Percentiles rank a stretch among this genome's conserved stretches.
Conservation (phyloP, 1,140 invertebrate species). For the Panagrolaimus sp. region DNA sequence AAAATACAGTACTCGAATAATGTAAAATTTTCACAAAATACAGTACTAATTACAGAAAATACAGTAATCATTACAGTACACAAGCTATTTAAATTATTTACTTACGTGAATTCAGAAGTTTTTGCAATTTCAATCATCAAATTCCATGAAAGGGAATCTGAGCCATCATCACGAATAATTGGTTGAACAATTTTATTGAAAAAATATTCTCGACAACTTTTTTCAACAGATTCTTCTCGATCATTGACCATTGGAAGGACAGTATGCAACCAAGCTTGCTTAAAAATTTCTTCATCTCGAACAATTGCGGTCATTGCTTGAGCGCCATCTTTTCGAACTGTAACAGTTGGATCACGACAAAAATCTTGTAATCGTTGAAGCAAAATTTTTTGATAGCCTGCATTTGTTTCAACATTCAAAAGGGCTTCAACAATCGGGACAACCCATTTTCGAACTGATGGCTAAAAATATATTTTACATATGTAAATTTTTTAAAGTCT, state of each 20-base stretch:
- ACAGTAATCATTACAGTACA: no score
- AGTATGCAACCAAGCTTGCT: slow-evolving; percentile 6
- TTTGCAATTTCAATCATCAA: slow-evolving; percentile 13
- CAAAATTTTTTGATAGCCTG: not conserved
- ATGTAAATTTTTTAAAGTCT: no score
- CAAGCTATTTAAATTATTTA: no score
- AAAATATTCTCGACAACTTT: slow-evolving; percentile 7
- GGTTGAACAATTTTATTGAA: slow-evolving; percentile 11
- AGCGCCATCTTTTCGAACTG: not conserved
- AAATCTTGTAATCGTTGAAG: not conserved
- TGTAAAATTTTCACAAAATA: no score
- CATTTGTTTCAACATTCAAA: not conserved
- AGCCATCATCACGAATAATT: slow-evolving; percentile 1
- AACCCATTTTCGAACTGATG: not conserved
- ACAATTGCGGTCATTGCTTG: slow-evolving; percentile 10
- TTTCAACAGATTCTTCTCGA: slow-evolving; percentile 10
- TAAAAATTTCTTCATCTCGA: slow-evolving; percentile 12
- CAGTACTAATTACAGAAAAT: no score
- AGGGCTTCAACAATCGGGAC: not conserved
- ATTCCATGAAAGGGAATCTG: slow-evolving; percentile 7
- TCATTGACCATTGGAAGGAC: slow-evolving; percentile 10
- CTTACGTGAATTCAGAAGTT: not conserved
- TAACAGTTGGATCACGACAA: slow-evolving; percentile 1
- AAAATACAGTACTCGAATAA: no score
- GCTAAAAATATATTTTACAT: no score